Percentiles rank a stretch among this genome's conserved stretches.
Conservation (phyloP, 2,888 invertebrate species). For the Dryomyza anilis region DNA sequence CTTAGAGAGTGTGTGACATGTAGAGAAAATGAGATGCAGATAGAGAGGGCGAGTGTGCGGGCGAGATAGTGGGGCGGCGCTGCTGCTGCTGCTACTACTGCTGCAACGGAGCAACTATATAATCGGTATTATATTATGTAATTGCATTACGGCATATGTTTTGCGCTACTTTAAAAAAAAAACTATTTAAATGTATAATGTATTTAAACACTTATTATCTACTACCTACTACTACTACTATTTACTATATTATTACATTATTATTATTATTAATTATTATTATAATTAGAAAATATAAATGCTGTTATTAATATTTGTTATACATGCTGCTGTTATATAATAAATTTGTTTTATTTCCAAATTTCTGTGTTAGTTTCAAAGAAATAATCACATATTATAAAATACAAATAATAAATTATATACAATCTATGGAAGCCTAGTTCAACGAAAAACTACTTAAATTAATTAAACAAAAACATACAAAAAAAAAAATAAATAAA, state of each 20-base stretch:
- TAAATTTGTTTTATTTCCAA: conserved; percentile 34
- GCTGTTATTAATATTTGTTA: conserved; percentile 40
- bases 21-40: not conserved
- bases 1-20: not conserved
- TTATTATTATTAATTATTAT: conserved; percentile 27
- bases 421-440: conserved; percentile 18
- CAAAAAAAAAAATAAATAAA: conserved; percentile 20
- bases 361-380: conserved; percentile 32
- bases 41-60: not conserved
- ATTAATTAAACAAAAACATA: conserved; percentile 19
- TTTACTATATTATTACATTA: too few relatives aligned
- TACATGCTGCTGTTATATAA: conserved; percentile 37
- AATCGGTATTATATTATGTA: conserved; percentile 20
- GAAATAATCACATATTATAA: conserved; percentile 23
- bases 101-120: conserved; percentile 20
- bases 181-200: conserved; percentile 34
- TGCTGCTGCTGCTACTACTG: not conserved
- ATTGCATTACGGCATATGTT: conserved; percentile 23
- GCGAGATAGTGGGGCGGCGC: too few relatives aligned
- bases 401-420: conserved; percentile 16
- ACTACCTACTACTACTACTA: too few relatives aligned
- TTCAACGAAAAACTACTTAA: conserved; percentile 26
- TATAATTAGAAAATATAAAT: conserved; percentile 33
- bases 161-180: conserved; percentile 31
- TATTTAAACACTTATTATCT: too few relatives aligned